Percentiles rank a stretch among this genome's conserved stretches.
Evolutionary conservation across 2,888 invertebrate genomes (phyloP).

Genomic region (Sussaba pulchella): DNA sequence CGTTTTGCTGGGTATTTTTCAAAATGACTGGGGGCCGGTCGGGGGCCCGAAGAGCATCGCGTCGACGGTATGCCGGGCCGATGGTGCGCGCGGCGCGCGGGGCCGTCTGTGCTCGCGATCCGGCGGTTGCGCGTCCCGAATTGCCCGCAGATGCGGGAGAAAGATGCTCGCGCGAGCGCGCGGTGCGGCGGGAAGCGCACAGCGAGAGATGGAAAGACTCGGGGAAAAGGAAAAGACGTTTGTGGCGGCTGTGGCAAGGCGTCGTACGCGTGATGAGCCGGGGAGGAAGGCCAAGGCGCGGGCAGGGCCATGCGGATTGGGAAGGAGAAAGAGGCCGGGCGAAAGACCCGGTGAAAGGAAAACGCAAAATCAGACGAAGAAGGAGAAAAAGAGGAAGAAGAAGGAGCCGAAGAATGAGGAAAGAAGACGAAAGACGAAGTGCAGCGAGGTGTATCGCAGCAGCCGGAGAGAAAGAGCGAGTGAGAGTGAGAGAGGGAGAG

Average conservation of each 20-base stretch:
- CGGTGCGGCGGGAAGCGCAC: too few species aligned
- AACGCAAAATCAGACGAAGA: conserved; percentile 18
- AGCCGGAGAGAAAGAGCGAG: conserved; percentile 58
- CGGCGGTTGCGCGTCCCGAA: conserved; percentile 68
- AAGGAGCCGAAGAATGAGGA: conserved; percentile 31
- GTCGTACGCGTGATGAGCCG: conserved; percentile 47
- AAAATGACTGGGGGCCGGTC: conserved; percentile 76
- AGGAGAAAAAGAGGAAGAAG: conserved; percentile 17
- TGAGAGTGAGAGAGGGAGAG: conserved; percentile 60
- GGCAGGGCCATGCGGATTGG: conserved; percentile 28
- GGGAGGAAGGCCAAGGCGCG: conserved; percentile 49
- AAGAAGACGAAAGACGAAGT: conserved; percentile 36
- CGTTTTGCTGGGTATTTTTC: conserved; percentile 79
- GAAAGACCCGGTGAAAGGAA: conserved; percentile 37
- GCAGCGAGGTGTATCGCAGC: conserved; percentile 61
- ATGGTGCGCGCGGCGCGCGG: conserved; percentile 15
- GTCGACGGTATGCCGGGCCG: conserved; percentile 70
- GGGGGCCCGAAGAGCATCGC: conserved; percentile 61
- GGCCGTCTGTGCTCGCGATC: conserved; percentile 71
- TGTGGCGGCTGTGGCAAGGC: conserved; percentile 31
- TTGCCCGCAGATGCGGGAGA: conserved; percentile 75
- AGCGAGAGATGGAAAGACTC: conserved; percentile 46
- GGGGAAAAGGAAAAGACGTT: conserved; percentile 44
- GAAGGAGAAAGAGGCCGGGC: conserved; percentile 54
- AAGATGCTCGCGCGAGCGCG: too few species aligned